Conservation (phyloP, 2,797 vertebrate species). For the Sarcoramphus papa region DNA sequence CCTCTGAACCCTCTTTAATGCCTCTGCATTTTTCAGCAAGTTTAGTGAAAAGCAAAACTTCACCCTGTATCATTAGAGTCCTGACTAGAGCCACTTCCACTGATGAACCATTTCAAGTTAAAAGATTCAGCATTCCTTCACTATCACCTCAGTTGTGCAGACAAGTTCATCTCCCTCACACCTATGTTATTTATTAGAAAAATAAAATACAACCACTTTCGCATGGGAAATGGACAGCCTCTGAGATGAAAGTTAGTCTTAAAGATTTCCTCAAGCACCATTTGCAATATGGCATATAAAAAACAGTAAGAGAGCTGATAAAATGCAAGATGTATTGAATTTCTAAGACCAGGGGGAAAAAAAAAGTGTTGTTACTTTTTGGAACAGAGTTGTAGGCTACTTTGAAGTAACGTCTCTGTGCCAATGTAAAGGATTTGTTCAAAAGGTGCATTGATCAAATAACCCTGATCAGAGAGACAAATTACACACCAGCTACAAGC, state of each 20-base stretch:
- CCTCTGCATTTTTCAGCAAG: constrained; percentile 39
- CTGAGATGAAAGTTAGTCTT: not conserved
- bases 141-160: not conserved
- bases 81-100: not conserved
- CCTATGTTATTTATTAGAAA: not conserved
- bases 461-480: not conserved
- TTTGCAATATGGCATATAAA: not conserved
- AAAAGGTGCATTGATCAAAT: not conserved
- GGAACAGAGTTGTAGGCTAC: not conserved
- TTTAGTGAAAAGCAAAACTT: constrained; percentile 50
- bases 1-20: constrained; percentile 43
- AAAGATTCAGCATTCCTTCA: not conserved
- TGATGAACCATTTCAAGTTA: not conserved
- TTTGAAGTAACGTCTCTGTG: not conserved
- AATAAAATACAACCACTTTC: not conserved
- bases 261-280: not conserved
- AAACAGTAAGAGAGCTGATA: not conserved
- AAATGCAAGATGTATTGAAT: not conserved
- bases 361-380: not conserved
- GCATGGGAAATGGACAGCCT: not conserved
- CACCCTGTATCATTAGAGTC: not conserved
- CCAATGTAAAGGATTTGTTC: not conserved
- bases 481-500: not conserved
- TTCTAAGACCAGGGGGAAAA: not conserved
- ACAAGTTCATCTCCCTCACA: not conserved